Evolutionary conservation across 2,113 vertebrate genomes (phyloP).

Genomic region (Arizona elegans): DNA sequence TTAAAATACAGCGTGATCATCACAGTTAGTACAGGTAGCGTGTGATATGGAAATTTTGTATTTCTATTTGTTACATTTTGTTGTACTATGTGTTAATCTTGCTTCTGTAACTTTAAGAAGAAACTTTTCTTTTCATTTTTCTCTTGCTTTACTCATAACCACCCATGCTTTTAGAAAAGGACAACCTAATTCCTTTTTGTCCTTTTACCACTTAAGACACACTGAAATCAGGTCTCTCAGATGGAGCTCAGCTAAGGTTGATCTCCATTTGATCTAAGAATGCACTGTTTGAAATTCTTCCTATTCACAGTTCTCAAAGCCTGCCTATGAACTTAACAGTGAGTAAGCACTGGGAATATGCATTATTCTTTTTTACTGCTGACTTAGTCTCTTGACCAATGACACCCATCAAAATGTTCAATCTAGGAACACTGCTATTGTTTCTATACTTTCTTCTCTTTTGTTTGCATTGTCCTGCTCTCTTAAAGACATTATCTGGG

Average conservation of each 20-base stretch:
- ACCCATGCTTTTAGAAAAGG: not conserved
- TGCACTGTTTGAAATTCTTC: not conserved
- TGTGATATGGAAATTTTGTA: not conserved
- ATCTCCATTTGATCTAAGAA: not conserved
- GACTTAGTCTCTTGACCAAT: not conserved
- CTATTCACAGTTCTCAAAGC: not conserved
- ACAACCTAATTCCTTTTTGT: not conserved
- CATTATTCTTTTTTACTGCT: not conserved
- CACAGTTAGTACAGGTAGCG: not conserved
- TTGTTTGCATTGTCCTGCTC: not conserved
- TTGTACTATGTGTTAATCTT: not conserved
- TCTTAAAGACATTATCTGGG: not conserved
- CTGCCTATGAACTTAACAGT: not conserved
- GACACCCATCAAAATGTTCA: not conserved
- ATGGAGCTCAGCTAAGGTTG: not conserved
- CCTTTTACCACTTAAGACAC: not conserved
- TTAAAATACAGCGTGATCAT: not conserved
- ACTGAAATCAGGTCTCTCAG: not conserved
- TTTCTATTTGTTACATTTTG: not conserved
- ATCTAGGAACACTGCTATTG: not conserved
- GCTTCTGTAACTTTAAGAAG: not conserved
- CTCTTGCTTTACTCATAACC: not conserved
- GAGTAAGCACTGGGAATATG: not conserved
- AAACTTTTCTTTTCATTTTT: not conserved
- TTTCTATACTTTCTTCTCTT: not conserved